Percentiles rank a stretch among this genome's conserved stretches.
Conservation (phyloP, 2,888 invertebrate genomes). For the Acanthoscelides obtectus region DNA sequence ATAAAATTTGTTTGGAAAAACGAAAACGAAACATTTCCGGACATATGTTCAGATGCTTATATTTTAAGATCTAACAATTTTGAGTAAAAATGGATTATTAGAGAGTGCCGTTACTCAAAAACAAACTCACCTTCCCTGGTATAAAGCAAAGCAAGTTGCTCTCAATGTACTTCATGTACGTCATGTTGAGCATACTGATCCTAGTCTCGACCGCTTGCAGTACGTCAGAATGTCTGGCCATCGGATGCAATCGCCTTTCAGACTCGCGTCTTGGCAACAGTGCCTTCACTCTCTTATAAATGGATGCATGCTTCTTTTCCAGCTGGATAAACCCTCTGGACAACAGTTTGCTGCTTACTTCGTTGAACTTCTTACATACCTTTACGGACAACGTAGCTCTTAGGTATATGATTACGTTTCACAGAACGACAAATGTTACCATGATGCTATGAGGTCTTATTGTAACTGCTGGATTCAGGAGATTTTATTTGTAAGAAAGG, state of each 20-base stretch:
- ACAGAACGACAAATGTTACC: neutral
- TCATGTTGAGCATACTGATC: constrained; percentile 89
- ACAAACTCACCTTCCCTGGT: constrained; percentile 73
- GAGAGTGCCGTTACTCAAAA: too few species aligned
- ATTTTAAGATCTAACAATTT: too few species aligned
- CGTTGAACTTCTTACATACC: constrained; percentile 76
- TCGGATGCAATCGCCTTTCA: constrained; percentile 76
- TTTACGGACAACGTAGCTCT: constrained; percentile 39
- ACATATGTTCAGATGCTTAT: too few species aligned
- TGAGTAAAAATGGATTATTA: too few species aligned
- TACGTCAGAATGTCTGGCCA: constrained; percentile 86
- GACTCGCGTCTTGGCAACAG: constrained; percentile 84
- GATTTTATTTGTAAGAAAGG: too few species aligned
- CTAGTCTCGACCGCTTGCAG: constrained; percentile 86
- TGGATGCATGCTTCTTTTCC: constrained; percentile 69
- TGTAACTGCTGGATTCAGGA: neutral
- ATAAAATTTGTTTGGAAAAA: too few species aligned
- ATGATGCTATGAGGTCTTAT: neutral
- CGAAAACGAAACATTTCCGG: too few species aligned
- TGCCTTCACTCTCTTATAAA: constrained; percentile 73
- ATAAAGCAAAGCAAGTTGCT: constrained; percentile 83
- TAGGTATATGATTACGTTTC: neutral
- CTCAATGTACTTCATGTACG: constrained; percentile 85
- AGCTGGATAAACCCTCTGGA: constrained; percentile 80
- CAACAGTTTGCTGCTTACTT: constrained; percentile 67